Evolutionary conservation across 2,888 invertebrate genomes (phyloP).

Genomic region (Stenotaenia linearis): DNA sequence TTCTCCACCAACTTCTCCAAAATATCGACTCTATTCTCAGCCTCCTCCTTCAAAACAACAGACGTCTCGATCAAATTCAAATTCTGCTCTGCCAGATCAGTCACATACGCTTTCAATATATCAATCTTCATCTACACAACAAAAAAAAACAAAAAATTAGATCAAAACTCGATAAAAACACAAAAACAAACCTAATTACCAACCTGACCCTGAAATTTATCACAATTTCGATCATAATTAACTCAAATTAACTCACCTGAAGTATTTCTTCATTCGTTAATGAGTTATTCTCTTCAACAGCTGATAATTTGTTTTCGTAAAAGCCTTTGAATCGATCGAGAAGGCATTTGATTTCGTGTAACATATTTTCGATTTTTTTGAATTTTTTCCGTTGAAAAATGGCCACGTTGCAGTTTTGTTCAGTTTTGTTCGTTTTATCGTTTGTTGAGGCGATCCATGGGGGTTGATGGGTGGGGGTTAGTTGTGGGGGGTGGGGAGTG

Average conservation of each 20-base stretch:
- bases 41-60: not conserved
- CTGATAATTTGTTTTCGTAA: constrained; percentile 11
- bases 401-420: not conserved
- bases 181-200: too few species aligned
- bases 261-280: not conserved
- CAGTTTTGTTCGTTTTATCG: too few species aligned
- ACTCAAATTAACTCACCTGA: not conserved
- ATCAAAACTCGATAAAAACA: not conserved
- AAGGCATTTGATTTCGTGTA: not conserved
- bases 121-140: constrained; percentile 28
- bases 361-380: not conserved
- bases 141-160: not conserved
- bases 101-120: not conserved
- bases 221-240: too few species aligned
- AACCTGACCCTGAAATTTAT: not conserved
- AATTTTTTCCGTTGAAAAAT: too few species aligned
- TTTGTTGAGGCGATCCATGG: too few species aligned
- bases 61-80: constrained; percentile 21
- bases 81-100: constrained; percentile 26
- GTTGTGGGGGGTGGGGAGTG: too few species aligned
- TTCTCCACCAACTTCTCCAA: constrained; percentile 5
- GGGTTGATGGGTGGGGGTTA: too few species aligned
- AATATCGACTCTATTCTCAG: not conserved
- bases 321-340: not conserved
- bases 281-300: not conserved